Base-by-base conservation (phyloP, 2,797 vertebrate species). In the Numenius phaeopus region DNA sequence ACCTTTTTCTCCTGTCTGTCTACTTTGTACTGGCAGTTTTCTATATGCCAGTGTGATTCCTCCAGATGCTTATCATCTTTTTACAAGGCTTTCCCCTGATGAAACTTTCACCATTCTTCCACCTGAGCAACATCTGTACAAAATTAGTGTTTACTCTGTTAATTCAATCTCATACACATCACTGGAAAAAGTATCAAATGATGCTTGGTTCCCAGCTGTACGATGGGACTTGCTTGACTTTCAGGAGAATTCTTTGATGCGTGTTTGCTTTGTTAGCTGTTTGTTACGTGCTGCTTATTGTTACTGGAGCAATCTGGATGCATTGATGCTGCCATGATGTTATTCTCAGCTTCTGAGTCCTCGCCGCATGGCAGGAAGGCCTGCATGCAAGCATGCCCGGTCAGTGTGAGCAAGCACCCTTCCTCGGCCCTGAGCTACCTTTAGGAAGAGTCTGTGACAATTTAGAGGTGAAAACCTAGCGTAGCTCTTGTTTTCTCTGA, bases 51-150 rank as follows among this genome's bases (percentile, higher is more conserved):
- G 26, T 22, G 15, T 75, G 83, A 79, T 4, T 66, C 66, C 13
- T 95, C 65, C 82, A 84, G 77, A 40, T 93, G 72, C 72, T 79
- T 5, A 44, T 50, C 29, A 34, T 82, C 50, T 82, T 82, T 75
- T 79, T 44, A 54, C 54, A 34, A 50, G 79, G 66, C 85, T 87
- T 66, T 88, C 57, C 77, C 73, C 32, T 44, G 65, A 37, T 69
- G 66, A 89, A 73, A 58, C 62, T 34, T 42, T 40, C 13, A 50
- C 70, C 70, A 24, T 95, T 39, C 77, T 88, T 90, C 70, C 42
- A 90, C 84, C 87, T 85, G 82, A 94, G 37, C 82, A 91, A 57
- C 85, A 73, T 89, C 91, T 96, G 80, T 15, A 75, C 64, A 42
- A 32, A 90, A 95, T 91, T 32, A 86, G 54, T 6, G 19, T 50